Evolutionary conservation across 2,888 invertebrate genomes (phyloP).

Genomic region (Clanis bilineata): DNA sequence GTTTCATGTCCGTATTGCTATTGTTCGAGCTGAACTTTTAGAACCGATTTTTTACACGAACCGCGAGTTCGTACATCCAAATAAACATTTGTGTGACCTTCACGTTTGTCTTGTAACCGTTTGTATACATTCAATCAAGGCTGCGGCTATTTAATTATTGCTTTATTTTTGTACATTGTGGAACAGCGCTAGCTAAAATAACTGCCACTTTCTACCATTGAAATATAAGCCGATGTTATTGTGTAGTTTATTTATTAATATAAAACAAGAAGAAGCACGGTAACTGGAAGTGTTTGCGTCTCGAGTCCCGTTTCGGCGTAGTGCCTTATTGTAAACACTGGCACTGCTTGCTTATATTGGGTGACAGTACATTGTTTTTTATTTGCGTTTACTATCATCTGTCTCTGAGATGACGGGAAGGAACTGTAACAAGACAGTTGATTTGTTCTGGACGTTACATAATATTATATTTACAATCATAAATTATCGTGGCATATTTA

Average conservation of each 20-base stretch:
- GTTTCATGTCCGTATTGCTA: constrained; percentile 2
- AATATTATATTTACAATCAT: neutral
- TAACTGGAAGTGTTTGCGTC: neutral
- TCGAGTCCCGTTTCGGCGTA: constrained; percentile 4
- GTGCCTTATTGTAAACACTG: constrained; percentile 2
- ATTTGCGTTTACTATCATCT: neutral
- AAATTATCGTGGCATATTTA: constrained; percentile 5
- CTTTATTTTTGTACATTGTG: neutral
- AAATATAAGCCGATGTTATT: neutral
- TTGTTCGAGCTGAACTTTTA: neutral
- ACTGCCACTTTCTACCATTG: neutral
- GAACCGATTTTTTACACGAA: neutral
- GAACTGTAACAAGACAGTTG: neutral
- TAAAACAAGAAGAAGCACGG: neutral
- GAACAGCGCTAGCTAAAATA: neutral
- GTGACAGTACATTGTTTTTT: neutral
- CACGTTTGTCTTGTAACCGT: neutral
- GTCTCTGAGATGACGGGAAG: neutral
- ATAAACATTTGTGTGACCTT: neutral
- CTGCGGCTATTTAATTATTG: neutral
- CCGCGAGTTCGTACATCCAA: neutral
- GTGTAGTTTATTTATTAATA: neutral
- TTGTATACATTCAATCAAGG: neutral
- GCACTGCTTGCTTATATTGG: constrained; percentile 2
- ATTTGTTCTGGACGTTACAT: neutral